Base-by-base conservation (phyloP, 2,797 vertebrate species). In the Coregonus suidteri region DNA sequence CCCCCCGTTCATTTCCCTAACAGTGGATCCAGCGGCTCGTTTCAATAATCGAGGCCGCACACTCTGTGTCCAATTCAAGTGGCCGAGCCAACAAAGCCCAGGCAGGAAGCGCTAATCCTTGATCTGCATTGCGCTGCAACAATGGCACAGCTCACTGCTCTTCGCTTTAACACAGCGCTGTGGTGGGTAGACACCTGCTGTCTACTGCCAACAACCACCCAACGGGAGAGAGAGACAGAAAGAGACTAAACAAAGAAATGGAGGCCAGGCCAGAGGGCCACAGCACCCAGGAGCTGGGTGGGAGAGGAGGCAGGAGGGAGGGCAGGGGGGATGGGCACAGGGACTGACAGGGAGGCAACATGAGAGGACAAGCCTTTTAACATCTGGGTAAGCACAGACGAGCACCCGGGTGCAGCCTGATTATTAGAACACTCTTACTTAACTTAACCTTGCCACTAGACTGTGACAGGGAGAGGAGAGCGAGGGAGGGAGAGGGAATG, bases 371-470 rank as follows among this genome's bases (percentile, higher is more conserved):
- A 94, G 94, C 90, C 94, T 95, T 96, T 95, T 96, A 96, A 96
- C 96, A 98, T 98, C 96, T 99, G 97, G 96, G 95, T 96, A 96
- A 97, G 96, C 95, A 91, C 91, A 90, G 86, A 84, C 83, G 84
- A 91, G 89, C 85, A 91, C 90, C 90, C 91, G 71, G 16, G 72
- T 89, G 91, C 93, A 79, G 88, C 88, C 95, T 96, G 95, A 95
- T 96, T 96, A 97, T 96, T 95, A 96, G 95, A 96, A 95, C 94
- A 95, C 93, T 95, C 95, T 95, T 95, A 95, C 94, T 89, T 95
- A 97, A 95, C 96, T 95, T 95, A 96, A 94, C 89, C 91, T 92
- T 82, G 88, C 88, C 92, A 93, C 90, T 91, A 89, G 87, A 93
- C 90, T 91, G 86, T 93, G 91, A 95, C 89, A 91, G 92, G 92